Conservation (phyloP, 2,888 invertebrate species). For the Caenorhabditis auriculariae region DNA sequence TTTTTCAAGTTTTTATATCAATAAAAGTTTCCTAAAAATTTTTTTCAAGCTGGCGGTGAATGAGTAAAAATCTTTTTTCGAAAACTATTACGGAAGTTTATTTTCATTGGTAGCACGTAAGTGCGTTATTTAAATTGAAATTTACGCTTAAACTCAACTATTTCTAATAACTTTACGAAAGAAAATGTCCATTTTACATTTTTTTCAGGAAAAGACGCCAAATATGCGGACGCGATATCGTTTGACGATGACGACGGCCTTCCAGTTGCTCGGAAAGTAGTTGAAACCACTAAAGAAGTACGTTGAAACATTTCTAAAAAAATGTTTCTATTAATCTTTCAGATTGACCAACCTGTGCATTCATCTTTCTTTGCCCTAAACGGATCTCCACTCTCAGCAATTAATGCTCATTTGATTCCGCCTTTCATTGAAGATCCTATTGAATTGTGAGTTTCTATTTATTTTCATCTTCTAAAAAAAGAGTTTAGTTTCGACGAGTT, state of each 20-base stretch:
- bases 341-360: conserved; percentile 43
- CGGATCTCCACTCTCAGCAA: conserved; percentile 52
- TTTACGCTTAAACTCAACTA: no score
- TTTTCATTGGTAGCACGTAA: no score
- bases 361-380: conserved; percentile 47
- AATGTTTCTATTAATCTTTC: not conserved
- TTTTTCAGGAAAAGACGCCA: conserved; percentile 47
- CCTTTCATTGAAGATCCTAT: conserved; percentile 51
- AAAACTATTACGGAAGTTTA: no score
- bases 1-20: no score
- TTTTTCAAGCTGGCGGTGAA: no score
- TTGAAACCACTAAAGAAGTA: conserved; percentile 45
- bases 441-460: conserved; percentile 23
- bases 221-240: conserved; percentile 43
- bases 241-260: conserved; percentile 43
- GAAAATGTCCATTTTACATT: no score
- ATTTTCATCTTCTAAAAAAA: no score
- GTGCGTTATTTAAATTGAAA: no score
- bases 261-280: conserved; percentile 33
- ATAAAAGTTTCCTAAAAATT: no score
- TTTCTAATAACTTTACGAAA: no score
- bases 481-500: conserved; percentile 75
- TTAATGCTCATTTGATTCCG: conserved; percentile 45
- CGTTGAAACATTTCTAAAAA: not conserved
- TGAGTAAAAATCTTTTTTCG: no score